These are phyloP conservation scores for Disparrhopalites patrizii DNA, from an alignment of 2,888 invertebrate species.

Conservation along the genomic window DNA sequence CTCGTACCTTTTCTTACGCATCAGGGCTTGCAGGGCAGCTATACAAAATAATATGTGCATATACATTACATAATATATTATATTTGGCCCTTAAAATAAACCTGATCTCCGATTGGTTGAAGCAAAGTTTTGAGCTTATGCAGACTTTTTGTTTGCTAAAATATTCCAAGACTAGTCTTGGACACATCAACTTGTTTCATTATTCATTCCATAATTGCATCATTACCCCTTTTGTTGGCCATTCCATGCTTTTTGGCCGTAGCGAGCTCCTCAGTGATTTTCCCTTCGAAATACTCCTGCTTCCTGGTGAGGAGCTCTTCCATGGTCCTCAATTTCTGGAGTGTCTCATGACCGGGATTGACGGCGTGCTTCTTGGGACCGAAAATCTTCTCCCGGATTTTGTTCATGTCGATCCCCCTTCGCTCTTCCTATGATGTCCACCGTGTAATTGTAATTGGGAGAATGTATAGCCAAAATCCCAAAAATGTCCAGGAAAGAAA, in stretches of 20 bases:
- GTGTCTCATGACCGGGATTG: constrained; percentile 91
- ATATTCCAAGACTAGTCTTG: not conserved
- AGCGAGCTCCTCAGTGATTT: constrained; percentile 81
- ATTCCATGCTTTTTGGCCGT: constrained; percentile 88
- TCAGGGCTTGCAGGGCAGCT: constrained; percentile 94
- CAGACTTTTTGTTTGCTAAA: not conserved
- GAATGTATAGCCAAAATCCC: too few relatives aligned
- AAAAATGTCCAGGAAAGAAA: too few relatives aligned
- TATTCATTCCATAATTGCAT: not conserved
- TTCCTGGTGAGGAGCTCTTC: constrained; percentile 96
- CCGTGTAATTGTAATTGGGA: too few relatives aligned
- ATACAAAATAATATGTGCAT: constrained; percentile 37
- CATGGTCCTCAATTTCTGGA: constrained; percentile 92
- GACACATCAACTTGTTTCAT: not conserved
- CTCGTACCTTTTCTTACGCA: constrained; percentile 95
- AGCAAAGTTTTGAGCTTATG: not conserved
- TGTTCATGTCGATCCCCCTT: too few relatives aligned
- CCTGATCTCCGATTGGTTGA: too few relatives aligned
- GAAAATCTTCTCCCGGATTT: too few relatives aligned
- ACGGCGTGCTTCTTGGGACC: too few relatives aligned
- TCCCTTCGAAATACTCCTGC: constrained; percentile 92
- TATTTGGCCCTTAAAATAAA: too few relatives aligned
- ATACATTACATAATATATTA: not conserved
- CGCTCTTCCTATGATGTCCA: too few relatives aligned
- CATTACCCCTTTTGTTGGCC: constrained; percentile 84